Evolutionary conservation across 37 sponge, comb jelly and placozoan species (phyloP).

Genomic region (Sycon ciliatum): DNA sequence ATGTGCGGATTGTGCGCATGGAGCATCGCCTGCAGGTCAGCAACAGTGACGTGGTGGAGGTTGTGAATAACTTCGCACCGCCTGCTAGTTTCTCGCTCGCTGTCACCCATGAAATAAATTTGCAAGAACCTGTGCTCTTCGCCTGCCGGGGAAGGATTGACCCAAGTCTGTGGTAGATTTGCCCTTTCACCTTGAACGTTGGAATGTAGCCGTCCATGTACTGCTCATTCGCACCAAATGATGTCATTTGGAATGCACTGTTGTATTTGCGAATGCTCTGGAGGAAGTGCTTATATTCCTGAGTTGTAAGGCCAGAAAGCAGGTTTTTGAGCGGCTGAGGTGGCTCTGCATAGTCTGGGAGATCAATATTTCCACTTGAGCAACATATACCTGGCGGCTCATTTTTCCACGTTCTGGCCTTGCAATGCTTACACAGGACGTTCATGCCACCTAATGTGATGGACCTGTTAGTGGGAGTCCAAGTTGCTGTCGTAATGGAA

Average conservation of each 20-base stretch:
- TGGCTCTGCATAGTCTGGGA: neutral
- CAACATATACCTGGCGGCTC: too few species aligned
- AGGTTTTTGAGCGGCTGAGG: neutral
- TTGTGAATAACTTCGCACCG: too few species aligned
- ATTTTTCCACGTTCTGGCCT: too few species aligned
- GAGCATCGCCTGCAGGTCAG: too few species aligned
- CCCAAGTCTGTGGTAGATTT: slow-evolving; percentile 38
- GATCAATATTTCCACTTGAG: neutral
- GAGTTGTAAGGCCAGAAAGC: neutral
- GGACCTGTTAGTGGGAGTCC: too few species aligned
- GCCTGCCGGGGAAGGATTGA: slow-evolving; percentile 28
- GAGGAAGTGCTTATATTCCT: neutral
- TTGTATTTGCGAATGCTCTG: neutral
- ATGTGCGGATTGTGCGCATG: too few species aligned
- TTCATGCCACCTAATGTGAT: too few species aligned
- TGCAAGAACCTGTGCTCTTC: slow-evolving; percentile 30
- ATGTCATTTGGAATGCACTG: neutral
- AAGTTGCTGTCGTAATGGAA: too few species aligned
- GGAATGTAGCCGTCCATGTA: slow-evolving; percentile 19
- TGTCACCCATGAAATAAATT: slow-evolving; percentile 27
- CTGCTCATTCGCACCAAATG: neutral
- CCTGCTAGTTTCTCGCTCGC: neutral
- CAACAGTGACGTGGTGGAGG: too few species aligned
- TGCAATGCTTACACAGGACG: too few species aligned
- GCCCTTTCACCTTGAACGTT: slow-evolving; percentile 37